Evolutionary conservation across 2,113 vertebrate species (phyloP), one percentile per base, ranked within the genome.

Genomic region (Sylvia atricapilla): DNA sequence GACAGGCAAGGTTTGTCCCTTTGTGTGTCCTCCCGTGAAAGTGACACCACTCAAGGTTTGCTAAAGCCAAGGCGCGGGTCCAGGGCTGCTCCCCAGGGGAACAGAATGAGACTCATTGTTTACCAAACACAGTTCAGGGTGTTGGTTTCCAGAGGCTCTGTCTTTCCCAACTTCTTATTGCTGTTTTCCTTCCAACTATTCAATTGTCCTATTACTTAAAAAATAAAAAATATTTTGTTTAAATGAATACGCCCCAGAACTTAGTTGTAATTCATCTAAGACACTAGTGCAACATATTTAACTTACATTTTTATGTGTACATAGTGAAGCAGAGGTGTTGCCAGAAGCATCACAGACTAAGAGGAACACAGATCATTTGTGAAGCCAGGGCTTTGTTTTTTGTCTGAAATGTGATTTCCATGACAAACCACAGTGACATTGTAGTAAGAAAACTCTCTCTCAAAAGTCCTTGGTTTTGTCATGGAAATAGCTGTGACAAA

Each of bases 401-500:
- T 76, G 37, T 58, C 69, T 84, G n/a, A 84, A 78, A 52, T 93
- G 76, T 92, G 80, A 93, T 93, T 95, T 95, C 83, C 70, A 93
- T 96, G 69, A 90, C 92, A 97, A 96, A 89, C 55, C 49, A 67
- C 41, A 24, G 79, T 92, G 80, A 81, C 78, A 91, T 19, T 83
- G 62, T 75, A 39, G 63, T 44, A 59, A 76, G 55, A 77, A 94
- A 94, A 95, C 35, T 93, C 46, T 60, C 79, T 46, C 69, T 89
- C 60, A 77, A 27, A 86, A 95, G 53, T 90, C 88, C 73, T 94
- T 16, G 59, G 35, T 85, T 95, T 96, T 95, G 63, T 95, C 74
- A 96, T 94, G 92, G 88, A 95, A 97, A 96, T 94, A 63, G 74
- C 63, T 70, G 69, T 44, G 52, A 88, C 82, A 96, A 92, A 97